Evolutionary conservation across 2,888 invertebrate genomes (phyloP).

Genomic region (Ochropacha duplaris): DNA sequence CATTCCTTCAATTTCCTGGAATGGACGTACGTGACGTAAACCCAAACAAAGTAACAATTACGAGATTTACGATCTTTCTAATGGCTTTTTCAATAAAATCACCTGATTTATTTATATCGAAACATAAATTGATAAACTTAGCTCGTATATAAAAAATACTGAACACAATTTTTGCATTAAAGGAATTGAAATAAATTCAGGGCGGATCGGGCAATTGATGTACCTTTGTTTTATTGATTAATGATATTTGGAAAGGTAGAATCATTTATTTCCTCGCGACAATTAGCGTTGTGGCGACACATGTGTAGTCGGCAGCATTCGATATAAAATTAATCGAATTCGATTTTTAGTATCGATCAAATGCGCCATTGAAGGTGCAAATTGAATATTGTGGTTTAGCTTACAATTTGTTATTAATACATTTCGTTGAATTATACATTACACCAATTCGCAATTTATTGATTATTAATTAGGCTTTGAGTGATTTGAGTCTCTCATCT

Average conservation of each 20-base stretch:
- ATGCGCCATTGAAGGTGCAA: background rate
- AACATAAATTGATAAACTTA: background rate
- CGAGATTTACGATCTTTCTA: slow-evolving; percentile 8
- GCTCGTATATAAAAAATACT: background rate
- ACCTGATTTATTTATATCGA: slow-evolving; percentile 6
- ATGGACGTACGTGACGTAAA: slow-evolving; percentile 28
- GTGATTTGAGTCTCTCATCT: too few species aligned
- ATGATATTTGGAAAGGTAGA: background rate
- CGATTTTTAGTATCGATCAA: background rate
- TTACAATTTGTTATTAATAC: background rate
- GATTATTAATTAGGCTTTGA: too few species aligned
- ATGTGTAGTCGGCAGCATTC: background rate
- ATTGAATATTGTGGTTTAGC: background rate
- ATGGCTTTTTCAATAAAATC: slow-evolving; percentile 2
- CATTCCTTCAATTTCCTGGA: slow-evolving; percentile 38
- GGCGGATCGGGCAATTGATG: background rate
- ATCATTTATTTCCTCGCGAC: background rate
- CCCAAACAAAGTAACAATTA: slow-evolving; percentile 28
- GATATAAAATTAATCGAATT: background rate
- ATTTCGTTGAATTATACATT: too few species aligned
- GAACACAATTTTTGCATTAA: slow-evolving; percentile 3
- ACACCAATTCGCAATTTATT: too few species aligned
- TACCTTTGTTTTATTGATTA: background rate
- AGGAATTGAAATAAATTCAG: background rate
- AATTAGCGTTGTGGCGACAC: background rate